phyloP scores from a whole-genome alignment of 2,888 invertebrate species.

The Plagiodera versicolora region DNA sequence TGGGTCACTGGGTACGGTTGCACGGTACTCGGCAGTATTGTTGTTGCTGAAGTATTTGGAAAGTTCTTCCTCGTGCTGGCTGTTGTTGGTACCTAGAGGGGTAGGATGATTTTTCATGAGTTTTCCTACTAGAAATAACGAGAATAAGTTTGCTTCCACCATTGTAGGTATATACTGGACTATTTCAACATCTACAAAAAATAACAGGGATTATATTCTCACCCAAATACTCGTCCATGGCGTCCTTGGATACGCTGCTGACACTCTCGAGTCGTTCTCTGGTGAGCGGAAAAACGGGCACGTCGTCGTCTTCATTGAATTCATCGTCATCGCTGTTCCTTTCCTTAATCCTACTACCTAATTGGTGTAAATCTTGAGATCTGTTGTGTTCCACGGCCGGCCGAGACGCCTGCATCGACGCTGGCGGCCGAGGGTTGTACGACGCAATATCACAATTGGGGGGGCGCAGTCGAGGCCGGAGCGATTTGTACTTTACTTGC shows the following conservation, averaged over 20 bases:
- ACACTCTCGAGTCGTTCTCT: constrained; percentile 74
- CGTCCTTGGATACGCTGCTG: constrained; percentile 78
- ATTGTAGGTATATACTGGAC: too few relatives aligned
- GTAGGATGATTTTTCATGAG: not conserved
- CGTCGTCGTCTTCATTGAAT: constrained; percentile 28
- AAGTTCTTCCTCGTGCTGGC: constrained; percentile 81
- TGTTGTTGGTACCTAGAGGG: constrained; percentile 64
- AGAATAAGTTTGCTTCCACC: too few relatives aligned
- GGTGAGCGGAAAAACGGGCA: constrained; percentile 45
- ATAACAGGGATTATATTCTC: too few relatives aligned
- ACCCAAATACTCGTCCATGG: constrained; percentile 78
- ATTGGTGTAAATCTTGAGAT: constrained; percentile 49
- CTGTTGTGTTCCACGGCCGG: constrained; percentile 44
- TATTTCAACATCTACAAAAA: too few relatives aligned
- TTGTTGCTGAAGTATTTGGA: constrained; percentile 77
- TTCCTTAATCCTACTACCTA: constrained; percentile 43
- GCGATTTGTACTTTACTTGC: constrained; percentile 57
- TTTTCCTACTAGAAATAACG: too few relatives aligned
- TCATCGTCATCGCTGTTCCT: constrained; percentile 38
- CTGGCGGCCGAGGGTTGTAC: constrained; percentile 48
- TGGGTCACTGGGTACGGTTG: constrained; percentile 33
- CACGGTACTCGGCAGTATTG: constrained; percentile 25
- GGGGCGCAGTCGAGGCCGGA: constrained; percentile 55
- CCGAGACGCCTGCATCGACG: constrained; percentile 19
- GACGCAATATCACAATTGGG: constrained; percentile 53